A percentile compares a stretch with the other conserved stretches of the same genome.
Conservation (phyloP, 2,113 vertebrate species). For the Bubalus kerabau region DNA sequence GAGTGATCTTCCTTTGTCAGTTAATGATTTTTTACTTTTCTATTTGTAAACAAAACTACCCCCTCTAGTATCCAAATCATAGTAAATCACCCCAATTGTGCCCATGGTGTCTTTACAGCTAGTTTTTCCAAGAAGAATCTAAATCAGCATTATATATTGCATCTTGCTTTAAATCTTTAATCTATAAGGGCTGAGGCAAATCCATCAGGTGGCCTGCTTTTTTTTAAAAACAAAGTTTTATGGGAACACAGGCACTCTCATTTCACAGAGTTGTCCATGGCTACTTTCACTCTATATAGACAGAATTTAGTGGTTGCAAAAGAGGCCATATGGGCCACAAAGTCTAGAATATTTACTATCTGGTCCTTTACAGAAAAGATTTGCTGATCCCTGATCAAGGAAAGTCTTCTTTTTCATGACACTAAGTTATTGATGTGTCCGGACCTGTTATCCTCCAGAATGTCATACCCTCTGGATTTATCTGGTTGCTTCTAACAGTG, state of each 20-base stretch:
- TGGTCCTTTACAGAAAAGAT: neutral
- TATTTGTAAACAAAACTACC: neutral
- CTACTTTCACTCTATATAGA: neutral
- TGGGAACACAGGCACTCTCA: neutral
- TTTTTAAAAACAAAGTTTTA: constrained; percentile 29
- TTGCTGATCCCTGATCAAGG: neutral
- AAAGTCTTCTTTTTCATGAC: neutral
- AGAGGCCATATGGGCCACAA: neutral
- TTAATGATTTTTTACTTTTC: neutral
- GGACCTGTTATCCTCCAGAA: neutral
- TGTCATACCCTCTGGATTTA: neutral
- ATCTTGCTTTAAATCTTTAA: neutral
- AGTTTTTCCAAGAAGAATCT: neutral
- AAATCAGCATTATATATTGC: neutral
- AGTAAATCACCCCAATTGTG: neutral
- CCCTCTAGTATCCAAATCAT: neutral
- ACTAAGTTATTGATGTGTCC: neutral
- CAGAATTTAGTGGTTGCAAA: neutral
- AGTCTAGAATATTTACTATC: neutral
- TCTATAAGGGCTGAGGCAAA: neutral
- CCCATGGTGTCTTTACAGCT: neutral
- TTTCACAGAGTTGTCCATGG: neutral
- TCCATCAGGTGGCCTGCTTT: neutral
- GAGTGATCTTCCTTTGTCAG: neutral
- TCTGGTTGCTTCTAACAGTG: neutral